Evolutionary conservation across 2,888 invertebrate genomes (phyloP).

Genomic region (Pachymerium ferrugineum): DNA sequence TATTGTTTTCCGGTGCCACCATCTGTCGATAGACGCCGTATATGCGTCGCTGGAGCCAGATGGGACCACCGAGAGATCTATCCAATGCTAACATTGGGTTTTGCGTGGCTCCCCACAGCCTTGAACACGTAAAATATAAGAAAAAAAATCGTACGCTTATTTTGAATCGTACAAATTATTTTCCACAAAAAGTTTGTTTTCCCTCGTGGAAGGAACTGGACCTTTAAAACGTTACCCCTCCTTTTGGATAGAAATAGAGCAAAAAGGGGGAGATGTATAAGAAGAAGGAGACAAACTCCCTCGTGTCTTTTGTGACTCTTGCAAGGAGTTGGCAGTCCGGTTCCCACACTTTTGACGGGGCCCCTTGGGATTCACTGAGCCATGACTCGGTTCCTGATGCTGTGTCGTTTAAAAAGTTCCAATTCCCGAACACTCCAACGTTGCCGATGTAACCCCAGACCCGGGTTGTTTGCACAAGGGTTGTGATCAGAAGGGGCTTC

Average conservation of each 20-base stretch:
- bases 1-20: slow-evolving; percentile 22
- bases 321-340: slow-evolving; percentile 23
- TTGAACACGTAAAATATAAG: not conserved
- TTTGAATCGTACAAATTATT: not conserved
- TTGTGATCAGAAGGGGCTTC: not conserved
- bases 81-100: not conserved
- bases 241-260: not conserved
- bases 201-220: not conserved
- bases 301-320: slow-evolving; percentile 11
- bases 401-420: not conserved
- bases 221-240: not conserved
- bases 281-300: slow-evolving; percentile 2
- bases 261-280: not conserved
- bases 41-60: slow-evolving; percentile 27
- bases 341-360: slow-evolving; percentile 23
- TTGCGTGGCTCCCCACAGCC: not conserved
- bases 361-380: slow-evolving; percentile 16
- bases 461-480: not conserved
- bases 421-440: not conserved
- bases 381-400: not conserved
- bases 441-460: not conserved
- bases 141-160: no score
- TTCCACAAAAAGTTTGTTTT: not conserved
- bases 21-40: slow-evolving; percentile 23
- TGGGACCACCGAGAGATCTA: slow-evolving; percentile 1